Percentiles rank a stretch among this genome's conserved stretches.
These are phyloP conservation scores for Camptogramma bilineatum DNA, from an alignment of 2,888 invertebrate species.

Conservation along the genomic window DNA sequence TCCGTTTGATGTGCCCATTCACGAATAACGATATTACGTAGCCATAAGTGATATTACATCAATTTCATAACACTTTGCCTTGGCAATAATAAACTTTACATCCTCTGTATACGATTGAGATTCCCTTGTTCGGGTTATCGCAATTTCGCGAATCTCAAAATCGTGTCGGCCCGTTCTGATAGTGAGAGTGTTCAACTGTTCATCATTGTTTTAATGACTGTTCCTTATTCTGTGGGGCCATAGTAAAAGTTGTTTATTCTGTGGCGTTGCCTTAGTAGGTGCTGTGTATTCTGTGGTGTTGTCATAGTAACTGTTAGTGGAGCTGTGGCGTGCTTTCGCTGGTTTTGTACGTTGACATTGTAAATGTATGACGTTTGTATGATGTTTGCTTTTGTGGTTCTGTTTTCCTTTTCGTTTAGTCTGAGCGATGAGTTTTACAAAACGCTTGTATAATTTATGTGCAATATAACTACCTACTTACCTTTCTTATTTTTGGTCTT, in stretches of 20 bases:
- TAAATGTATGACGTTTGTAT: slow-evolving; percentile 2
- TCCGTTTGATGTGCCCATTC: not conserved
- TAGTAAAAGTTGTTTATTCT: slow-evolving; percentile 14
- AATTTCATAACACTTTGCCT: slow-evolving; percentile 16
- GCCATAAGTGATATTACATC: slow-evolving; percentile 23
- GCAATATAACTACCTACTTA: too few relatives aligned
- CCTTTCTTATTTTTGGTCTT: too few relatives aligned
- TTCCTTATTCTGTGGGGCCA: not conserved
- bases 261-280: not conserved
- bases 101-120: not conserved
- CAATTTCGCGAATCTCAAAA: slow-evolving; percentile 36
- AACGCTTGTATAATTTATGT: not conserved
- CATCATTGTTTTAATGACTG: slow-evolving; percentile 20
- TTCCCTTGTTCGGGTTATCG: slow-evolving; percentile 4
- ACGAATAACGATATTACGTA: slow-evolving; percentile 11
- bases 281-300: not conserved
- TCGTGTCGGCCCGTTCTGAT: slow-evolving; percentile 46
- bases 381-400: slow-evolving; percentile 7
- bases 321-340: slow-evolving; percentile 25
- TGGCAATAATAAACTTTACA: slow-evolving; percentile 5
- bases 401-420: slow-evolving; percentile 11
- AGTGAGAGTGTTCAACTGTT: slow-evolving; percentile 52
- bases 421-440: not conserved
- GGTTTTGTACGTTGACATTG: slow-evolving; percentile 12
- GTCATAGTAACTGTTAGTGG: slow-evolving; percentile 1